A percentile compares a stretch with the other conserved stretches of the same genome.
Evolutionary conservation across 2,797 vertebrate species (phyloP).

Genomic region (Arrhamphus sclerolepis): DNA sequence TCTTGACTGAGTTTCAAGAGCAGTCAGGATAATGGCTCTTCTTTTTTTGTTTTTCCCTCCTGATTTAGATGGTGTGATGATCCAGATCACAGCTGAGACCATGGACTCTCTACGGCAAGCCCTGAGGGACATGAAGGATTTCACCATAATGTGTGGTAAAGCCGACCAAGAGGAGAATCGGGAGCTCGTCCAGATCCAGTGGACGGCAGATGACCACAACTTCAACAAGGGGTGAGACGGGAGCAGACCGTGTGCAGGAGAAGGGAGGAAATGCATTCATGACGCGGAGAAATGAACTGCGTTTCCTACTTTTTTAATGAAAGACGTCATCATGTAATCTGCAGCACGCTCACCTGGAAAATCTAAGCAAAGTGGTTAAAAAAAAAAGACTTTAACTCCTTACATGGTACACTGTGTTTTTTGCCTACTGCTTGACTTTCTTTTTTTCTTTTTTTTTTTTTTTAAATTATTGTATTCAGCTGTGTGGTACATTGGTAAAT

Average conservation of each 20-base stretch:
- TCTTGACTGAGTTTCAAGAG: not conserved
- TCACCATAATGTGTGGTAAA: constrained; percentile 92
- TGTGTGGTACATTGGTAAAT: not conserved
- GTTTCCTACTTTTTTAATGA: no score
- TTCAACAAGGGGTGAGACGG: constrained; percentile 91
- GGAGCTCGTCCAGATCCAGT: constrained; percentile 92
- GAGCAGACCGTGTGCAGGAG: no score
- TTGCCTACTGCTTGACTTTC: not conserved
- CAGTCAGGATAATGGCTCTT: not conserved
- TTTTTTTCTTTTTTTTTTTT: not conserved
- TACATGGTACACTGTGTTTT: not conserved
- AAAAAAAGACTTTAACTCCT: no score
- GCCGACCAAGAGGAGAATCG: constrained; percentile 91
- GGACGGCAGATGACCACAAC: constrained; percentile 96
- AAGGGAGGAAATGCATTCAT: constrained; percentile 9
- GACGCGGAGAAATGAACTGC: constrained; percentile 34
- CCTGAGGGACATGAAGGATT: constrained; percentile 98
- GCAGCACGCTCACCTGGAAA: constrained; percentile 15
- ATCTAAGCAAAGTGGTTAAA: constrained; percentile 1
- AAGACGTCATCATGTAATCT: constrained; percentile 15
- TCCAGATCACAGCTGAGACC: constrained; percentile 97
- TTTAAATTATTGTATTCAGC: not conserved
- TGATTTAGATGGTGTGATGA: constrained; percentile 94
- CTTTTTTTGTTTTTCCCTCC: no score
- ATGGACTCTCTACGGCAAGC: constrained; percentile 95